Evolutionary conservation across 2,113 vertebrate species (phyloP).

Genomic region (Colistium nudipinnis): DNA sequence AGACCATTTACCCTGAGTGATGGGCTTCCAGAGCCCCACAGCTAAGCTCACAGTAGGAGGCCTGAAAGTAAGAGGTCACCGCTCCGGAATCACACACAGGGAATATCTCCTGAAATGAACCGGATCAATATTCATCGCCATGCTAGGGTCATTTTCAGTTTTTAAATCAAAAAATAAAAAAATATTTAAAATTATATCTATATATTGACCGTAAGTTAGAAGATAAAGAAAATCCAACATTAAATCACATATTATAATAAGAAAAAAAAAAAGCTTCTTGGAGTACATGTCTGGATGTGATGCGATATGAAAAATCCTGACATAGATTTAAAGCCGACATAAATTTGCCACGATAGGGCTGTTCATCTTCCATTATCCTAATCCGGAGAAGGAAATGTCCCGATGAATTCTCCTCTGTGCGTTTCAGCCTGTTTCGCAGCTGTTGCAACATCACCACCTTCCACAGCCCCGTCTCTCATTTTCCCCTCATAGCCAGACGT

Average conservation of each 20-base stretch:
- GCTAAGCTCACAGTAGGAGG: not conserved
- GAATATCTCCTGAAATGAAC: not conserved
- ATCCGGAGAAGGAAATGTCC: not conserved
- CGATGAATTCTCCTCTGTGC: not conserved
- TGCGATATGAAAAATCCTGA: not conserved
- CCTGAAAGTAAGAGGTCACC: not conserved
- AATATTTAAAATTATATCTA: too few relatives aligned
- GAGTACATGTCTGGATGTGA: not conserved
- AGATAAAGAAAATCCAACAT: too few relatives aligned
- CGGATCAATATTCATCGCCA: not conserved
- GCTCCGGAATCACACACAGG: not conserved
- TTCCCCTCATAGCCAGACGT: constrained; percentile 23
- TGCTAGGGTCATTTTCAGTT: not conserved
- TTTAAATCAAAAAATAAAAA: not conserved
- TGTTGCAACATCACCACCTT: constrained; percentile 36
- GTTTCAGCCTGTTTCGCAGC: constrained; percentile 39
- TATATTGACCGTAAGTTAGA: too few relatives aligned
- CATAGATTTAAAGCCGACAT: not conserved
- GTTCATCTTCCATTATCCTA: constrained; percentile 10
- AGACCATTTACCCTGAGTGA: constrained; percentile 13
- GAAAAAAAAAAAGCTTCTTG: not conserved
- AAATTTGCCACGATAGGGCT: not conserved
- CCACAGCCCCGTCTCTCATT: constrained; percentile 2
- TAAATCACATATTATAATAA: not conserved
- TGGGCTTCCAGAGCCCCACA: not conserved